These are phyloP conservation scores for Acanthis flammea DNA, from an alignment of 2,797 vertebrate species.

Conservation along the genomic window DNA sequence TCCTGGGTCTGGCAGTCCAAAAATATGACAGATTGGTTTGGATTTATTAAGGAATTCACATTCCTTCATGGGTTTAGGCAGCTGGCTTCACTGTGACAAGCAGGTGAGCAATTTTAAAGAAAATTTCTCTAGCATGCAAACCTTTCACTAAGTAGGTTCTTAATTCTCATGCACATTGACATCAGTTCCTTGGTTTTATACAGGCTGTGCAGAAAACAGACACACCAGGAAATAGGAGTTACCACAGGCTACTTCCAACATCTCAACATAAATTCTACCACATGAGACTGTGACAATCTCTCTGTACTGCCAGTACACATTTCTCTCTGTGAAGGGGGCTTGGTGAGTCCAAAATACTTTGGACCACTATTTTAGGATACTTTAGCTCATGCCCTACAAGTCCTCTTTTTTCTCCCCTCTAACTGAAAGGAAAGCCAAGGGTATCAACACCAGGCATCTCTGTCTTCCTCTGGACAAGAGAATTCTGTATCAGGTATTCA, in stretches of 20 bases:
- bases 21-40: not conserved
- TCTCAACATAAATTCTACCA: not conserved
- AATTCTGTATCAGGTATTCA: not conserved
- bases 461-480: not conserved
- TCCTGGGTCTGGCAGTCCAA: conserved; percentile 13
- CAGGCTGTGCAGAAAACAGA: not conserved
- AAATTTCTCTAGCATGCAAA: not conserved
- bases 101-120: not conserved
- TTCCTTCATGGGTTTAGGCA: not conserved
- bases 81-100: not conserved
- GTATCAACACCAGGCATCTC: not conserved
- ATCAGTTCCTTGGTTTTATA: not conserved
- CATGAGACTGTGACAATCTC: not conserved
- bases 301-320: not conserved
- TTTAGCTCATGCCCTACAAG: not conserved
- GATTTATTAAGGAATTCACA: not conserved
- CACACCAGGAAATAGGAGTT: not conserved
- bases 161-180: not conserved
- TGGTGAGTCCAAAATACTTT: not conserved
- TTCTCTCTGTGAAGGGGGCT: not conserved
- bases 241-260: not conserved
- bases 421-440: not conserved
- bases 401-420: not conserved
- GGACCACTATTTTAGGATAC: not conserved
- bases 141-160: not conserved